These are phyloP conservation scores for Lucinisca nassula DNA, from an alignment of 2,888 invertebrate genomes.

Conservation along the genomic window DNA sequence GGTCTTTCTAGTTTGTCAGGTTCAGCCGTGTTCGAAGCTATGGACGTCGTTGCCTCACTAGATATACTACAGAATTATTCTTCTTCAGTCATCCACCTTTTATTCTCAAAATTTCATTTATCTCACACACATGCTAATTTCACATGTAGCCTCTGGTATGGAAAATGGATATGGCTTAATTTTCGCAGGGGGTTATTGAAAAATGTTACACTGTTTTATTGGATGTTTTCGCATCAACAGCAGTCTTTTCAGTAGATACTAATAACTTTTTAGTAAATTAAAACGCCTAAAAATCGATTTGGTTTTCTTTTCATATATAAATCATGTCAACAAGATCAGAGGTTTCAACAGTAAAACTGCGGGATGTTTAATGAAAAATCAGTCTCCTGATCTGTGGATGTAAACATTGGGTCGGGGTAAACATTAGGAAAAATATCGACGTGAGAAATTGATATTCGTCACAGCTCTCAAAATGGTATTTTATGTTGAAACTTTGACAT, in stretches of 20 bases:
- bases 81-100: too few relatives aligned
- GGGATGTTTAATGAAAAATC: not conserved
- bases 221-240: not conserved
- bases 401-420: too few relatives aligned
- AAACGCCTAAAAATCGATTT: slow-evolving; percentile 6
- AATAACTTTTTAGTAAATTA: not conserved
- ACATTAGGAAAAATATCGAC: too few relatives aligned
- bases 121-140: not conserved
- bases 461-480: too few relatives aligned
- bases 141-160: not conserved
- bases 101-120: not conserved
- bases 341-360: not conserved
- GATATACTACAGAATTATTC: too few relatives aligned
- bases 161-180: not conserved
- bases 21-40: not conserved
- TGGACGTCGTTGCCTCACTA: too few relatives aligned
- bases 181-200: not conserved
- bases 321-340: slow-evolving; percentile 8
- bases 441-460: too few relatives aligned
- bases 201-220: slow-evolving; percentile 1
- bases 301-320: not conserved
- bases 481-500: too few relatives aligned
- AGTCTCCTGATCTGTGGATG: not conserved
- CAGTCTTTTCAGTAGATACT: not conserved
- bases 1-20: too few relatives aligned